A percentile compares a stretch with the other conserved stretches of the same genome.
Evolutionary conservation across 2,888 invertebrate species (phyloP).

Genomic region (Napeogenes inachia): DNA sequence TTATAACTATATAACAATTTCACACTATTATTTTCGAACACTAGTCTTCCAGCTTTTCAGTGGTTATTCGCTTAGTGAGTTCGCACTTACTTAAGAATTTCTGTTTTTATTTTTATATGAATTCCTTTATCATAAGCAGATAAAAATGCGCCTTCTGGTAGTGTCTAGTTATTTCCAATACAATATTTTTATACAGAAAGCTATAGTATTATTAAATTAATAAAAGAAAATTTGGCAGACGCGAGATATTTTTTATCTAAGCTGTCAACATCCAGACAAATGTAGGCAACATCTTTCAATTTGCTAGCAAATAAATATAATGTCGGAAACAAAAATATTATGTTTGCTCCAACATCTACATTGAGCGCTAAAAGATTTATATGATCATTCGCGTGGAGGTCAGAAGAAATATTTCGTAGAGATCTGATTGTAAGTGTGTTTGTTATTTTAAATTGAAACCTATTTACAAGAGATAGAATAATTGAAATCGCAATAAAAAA

Average conservation of each 20-base stretch:
- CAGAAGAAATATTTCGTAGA: not conserved
- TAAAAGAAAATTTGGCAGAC: no score
- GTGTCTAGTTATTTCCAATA: no score
- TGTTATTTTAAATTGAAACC: not conserved
- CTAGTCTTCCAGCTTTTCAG: no score
- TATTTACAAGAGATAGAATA: not conserved
- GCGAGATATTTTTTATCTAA: not conserved
- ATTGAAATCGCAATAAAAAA: constrained; percentile 20
- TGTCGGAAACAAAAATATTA: not conserved
- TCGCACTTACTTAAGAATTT: no score
- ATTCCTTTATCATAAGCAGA: no score
- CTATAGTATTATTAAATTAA: no score
- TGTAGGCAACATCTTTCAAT: not conserved
- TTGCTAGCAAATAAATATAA: not conserved
- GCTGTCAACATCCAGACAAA: not conserved
- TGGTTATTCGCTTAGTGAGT: no score
- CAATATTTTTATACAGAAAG: no score
- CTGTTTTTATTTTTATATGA: no score
- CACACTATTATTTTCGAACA: no score
- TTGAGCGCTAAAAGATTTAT: constrained; percentile 2
- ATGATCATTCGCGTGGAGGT: not conserved
- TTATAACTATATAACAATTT: no score
- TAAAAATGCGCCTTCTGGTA: no score
- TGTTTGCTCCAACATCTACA: not conserved
- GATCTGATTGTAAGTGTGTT: not conserved